These are phyloP conservation scores for Phania funesta DNA, from an alignment of 2,888 invertebrate species.

Conservation along the genomic window DNA sequence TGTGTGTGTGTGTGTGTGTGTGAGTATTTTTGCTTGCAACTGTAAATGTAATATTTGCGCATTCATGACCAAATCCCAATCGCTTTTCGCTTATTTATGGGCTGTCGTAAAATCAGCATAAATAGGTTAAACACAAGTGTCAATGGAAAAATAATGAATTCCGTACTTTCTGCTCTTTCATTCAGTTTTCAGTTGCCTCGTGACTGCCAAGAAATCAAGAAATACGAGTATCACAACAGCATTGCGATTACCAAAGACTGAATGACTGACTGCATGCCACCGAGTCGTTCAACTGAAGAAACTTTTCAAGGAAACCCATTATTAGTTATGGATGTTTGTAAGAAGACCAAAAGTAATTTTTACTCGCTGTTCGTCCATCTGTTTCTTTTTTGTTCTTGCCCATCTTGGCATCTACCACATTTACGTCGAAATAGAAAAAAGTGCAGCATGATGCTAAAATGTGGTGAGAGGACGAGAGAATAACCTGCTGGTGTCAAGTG, in stretches of 20 bases:
- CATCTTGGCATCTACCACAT: conserved; percentile 65
- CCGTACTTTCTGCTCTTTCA: conserved; percentile 55
- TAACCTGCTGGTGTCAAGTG: background rate
- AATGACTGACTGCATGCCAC: conserved; percentile 1
- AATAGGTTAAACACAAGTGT: conserved; percentile 78
- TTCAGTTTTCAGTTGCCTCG: background rate
- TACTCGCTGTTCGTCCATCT: conserved; percentile 58
- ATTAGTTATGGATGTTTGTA: conserved; percentile 48
- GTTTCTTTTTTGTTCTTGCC: background rate
- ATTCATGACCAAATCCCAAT: conserved; percentile 63
- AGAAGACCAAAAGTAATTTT: conserved; percentile 42
- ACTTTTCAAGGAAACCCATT: conserved; percentile 38
- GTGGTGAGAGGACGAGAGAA: background rate
- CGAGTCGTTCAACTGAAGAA: background rate
- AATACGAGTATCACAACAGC: conserved; percentile 46
- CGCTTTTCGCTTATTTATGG: conserved; percentile 75
- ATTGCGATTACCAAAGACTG: background rate
- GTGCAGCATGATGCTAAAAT: background rate
- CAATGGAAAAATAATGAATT: conserved; percentile 77
- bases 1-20: background rate
- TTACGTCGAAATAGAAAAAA: conserved; percentile 50
- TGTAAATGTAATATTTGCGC: conserved; percentile 43
- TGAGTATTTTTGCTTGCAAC: background rate
- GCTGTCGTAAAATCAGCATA: conserved; percentile 78
- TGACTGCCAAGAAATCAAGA: conserved; percentile 5